Evolutionary conservation across 1,140 invertebrate species (phyloP), one percentile per base, ranked within the genome.

Genomic region (Helicoverpa armigera): DNA sequence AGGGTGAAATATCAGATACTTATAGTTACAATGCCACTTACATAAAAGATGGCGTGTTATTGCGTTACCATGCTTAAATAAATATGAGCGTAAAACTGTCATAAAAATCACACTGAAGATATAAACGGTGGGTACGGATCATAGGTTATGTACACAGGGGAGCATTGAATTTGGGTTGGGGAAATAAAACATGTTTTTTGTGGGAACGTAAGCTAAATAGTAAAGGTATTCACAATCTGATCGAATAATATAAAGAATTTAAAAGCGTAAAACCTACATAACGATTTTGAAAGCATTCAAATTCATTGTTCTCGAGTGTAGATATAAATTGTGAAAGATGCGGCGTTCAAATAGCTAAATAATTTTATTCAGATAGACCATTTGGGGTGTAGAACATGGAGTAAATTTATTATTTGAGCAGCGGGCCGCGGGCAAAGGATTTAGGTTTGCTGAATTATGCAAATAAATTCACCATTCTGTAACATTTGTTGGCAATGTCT

Each of bases 401-500:
- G 91, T 89, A 90, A 92, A 94, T 94, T 94, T 93, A 94, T 94
- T 92, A 94, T 94, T 92, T 94, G 81, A 90, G 89, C 91, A 85
- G 85, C 87, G 88, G 87, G 87, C 86, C 83, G 85, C 91, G 91
- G 90, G 92, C 90, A 94, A 93, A 93, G 91, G 91, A 92, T 94
- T 93, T 92, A 88, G 91, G 87, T 93, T 92, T 90, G 90, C 86
- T 90, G 92, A 94, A 91, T 93, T 94, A 94, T 92, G 92, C 91
- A 92, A 93, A 94, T 94, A 94, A 92, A 94, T 93, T 93, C 90
- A 90, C 90, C 91, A 94, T 94, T 92, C 87, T 92, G 92, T 91
- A 94, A 94, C 92, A 94, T 94, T 94, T 93, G 92, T 94, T 94
- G 88, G 89, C 88, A 93, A 93, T 94, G 92, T 92, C 92, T 93